Evolutionary conservation across 2,113 vertebrate species (phyloP).

Genomic region (rat (Rattus norvegicus)): DNA sequence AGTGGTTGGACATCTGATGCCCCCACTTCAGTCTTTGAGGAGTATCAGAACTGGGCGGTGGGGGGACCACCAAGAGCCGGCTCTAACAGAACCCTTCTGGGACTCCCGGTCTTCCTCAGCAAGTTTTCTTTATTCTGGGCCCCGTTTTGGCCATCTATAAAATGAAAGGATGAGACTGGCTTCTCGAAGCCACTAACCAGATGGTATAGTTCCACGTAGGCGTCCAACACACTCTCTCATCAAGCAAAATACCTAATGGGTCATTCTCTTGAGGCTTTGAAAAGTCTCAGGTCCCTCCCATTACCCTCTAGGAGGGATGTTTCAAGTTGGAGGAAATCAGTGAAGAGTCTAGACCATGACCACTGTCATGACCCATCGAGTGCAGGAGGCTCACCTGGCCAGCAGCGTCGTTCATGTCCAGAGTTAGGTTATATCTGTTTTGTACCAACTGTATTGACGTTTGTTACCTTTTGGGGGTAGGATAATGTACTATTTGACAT

Average conservation of each 20-base stretch:
- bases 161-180: neutral
- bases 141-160: neutral
- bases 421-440: neutral
- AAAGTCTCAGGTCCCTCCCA: neutral
- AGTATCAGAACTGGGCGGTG: fast-evolving
- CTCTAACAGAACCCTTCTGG: neutral
- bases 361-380: neutral
- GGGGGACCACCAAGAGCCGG: neutral
- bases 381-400: neutral
- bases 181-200: neutral
- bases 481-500: neutral
- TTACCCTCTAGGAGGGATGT: no score
- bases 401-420: neutral
- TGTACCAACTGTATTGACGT: neutral
- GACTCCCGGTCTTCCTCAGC: neutral
- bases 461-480: neutral
- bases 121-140: neutral
- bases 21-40: neutral
- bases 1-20: neutral
- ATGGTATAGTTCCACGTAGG: neutral
- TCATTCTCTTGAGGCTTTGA: slow-evolving; percentile 17
- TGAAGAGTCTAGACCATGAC: neutral
- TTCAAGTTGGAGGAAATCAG: neutral
- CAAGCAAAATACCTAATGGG: neutral
- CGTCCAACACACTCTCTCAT: neutral